Evolutionary conservation across 2,113 vertebrate species (phyloP), one percentile per base, ranked within the genome.

Genomic region (Colinus virginianus): DNA sequence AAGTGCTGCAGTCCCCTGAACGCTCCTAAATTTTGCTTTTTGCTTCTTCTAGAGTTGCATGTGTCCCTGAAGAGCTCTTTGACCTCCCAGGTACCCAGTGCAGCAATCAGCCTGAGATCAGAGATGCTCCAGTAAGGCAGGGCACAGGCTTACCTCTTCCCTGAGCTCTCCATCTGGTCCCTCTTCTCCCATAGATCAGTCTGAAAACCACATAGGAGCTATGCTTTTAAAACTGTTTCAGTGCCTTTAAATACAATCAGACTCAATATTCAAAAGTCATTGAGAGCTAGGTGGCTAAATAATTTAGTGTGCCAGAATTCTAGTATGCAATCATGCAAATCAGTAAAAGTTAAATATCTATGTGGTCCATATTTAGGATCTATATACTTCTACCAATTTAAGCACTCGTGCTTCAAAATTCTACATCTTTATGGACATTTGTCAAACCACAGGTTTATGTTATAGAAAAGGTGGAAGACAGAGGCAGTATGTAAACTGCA

Each of bases 121-220:
- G 72, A 70, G 42, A 0, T 77, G 11, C 18, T 34, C 5, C 28
- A 63, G 16, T 51, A 81, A 61, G 20, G 51, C 16, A 51, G 46
- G 43, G 32, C 49, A 74, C 14, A 28, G 32, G 32, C 9, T 61
- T 69, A 9, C 11, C 25, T 45, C 28, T 68, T 20, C 4, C 43
- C n/a, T 67, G 15, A 0, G 1, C 15, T 43, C 51, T n/a, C 49
- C 5, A 0, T 28, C 11, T 0, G 2, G 17, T 53, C 30, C 46
- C 30, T 58, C 5, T 26, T 14, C 4, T 26, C 23, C 14, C 25
- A 13, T 22, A 32, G 19, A 15, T 79, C 48, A 62, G 16, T 66
- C 63, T 51, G n/a, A 74, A 30, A 26, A 72, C 21, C 28, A 45
- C 13, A 19, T 2, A 72, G 8, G 11, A 86, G 3, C 12, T 84